These are phyloP conservation scores for Bugula neritina DNA, from an alignment of 2,888 invertebrate genomes.

Conservation along the genomic window DNA sequence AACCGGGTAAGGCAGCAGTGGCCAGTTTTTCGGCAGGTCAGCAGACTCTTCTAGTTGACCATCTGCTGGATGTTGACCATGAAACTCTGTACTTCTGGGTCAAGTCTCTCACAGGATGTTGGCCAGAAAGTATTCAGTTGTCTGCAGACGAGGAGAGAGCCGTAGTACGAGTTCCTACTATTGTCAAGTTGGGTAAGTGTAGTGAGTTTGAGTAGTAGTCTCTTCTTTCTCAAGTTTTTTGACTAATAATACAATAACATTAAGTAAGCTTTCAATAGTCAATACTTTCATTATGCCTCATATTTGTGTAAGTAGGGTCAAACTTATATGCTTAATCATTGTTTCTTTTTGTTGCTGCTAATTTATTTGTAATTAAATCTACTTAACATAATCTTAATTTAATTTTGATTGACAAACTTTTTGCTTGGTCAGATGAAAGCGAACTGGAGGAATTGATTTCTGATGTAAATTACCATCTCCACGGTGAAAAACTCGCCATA, in stretches of 20 bases:
- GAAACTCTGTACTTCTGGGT: constrained; percentile 16
- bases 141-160: constrained; percentile 8
- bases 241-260: too few species aligned
- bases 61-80: constrained; percentile 19
- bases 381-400: too few species aligned
- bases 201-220: too few species aligned
- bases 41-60: background rate
- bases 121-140: background rate
- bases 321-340: too few species aligned
- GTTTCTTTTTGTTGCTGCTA: too few species aligned
- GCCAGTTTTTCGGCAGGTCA: background rate
- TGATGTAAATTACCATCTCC: background rate
- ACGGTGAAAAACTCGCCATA: background rate
- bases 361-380: too few species aligned
- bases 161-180: background rate
- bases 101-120: background rate
- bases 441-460: background rate
- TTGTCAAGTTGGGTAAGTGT: background rate
- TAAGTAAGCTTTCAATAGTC: too few species aligned
- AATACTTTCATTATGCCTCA: too few species aligned
- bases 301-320: too few species aligned
- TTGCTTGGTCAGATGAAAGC: background rate
- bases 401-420: too few species aligned
- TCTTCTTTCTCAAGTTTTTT: too few species aligned
- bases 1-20: background rate